Evolutionary conservation across 2,113 vertebrate species (phyloP).

Genomic region (Passer montanus): DNA sequence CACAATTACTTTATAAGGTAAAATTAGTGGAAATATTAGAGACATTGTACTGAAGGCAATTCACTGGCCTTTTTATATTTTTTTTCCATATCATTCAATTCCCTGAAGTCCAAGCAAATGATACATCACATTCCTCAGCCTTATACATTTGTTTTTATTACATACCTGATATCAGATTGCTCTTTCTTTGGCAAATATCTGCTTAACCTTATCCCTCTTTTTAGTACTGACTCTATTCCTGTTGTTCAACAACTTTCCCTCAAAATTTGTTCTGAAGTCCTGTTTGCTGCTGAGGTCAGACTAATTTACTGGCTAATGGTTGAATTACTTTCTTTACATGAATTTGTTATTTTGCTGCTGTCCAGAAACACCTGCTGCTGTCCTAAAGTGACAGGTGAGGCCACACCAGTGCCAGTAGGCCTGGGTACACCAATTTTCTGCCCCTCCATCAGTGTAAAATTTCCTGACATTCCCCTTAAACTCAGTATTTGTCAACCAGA

Average conservation of each 20-base stretch:
- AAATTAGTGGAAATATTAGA: background rate
- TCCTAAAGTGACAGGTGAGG: background rate
- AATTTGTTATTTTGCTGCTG: background rate
- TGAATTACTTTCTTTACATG: background rate
- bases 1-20: background rate
- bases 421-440: background rate
- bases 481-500: background rate
- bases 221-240: background rate
- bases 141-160: background rate
- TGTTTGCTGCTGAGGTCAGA: background rate
- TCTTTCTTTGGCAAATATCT: background rate
- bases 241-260: background rate
- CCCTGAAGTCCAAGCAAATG: background rate
- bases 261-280: background rate
- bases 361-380: background rate
- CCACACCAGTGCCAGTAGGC: background rate
- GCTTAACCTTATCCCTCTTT: background rate
- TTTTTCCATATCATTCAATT: background rate
- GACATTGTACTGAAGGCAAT: background rate
- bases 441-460: background rate
- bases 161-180: background rate
- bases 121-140: background rate
- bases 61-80: background rate
- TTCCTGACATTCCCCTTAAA: background rate
- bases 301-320: background rate